Percentiles rank a stretch among this genome's conserved stretches.
Conservation (phyloP, 2,113 vertebrate genomes). For the Mohoua ochrocephala region DNA sequence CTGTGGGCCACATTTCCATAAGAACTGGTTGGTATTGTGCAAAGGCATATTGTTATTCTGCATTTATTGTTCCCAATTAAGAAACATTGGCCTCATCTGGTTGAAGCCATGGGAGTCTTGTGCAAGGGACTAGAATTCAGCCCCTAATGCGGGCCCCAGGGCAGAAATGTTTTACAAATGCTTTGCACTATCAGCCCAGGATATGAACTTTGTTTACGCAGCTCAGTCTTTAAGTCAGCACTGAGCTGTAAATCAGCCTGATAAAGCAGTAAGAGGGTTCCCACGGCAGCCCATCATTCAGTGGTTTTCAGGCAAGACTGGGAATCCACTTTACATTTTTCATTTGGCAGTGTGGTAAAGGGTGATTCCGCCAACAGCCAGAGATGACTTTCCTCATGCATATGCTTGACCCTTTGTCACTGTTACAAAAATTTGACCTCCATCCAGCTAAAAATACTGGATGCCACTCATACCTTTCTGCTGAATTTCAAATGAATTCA, state of each 20-base stretch:
- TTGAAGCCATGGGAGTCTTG: neutral
- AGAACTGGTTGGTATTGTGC: neutral
- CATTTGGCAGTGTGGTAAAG: neutral
- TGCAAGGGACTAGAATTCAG: neutral
- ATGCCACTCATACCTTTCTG: slow-evolving; percentile 31
- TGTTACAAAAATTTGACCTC: neutral
- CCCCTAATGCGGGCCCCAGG: neutral
- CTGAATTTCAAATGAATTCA: slow-evolving; percentile 4
- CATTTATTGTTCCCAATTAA: neutral
- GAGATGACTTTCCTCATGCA: neutral
- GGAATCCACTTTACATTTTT: neutral
- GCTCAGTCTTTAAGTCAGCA: neutral
- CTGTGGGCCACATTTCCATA: neutral
- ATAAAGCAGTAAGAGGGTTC: neutral
- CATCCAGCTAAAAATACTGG: slow-evolving; percentile 44
- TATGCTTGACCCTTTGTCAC: slow-evolving; percentile 16
- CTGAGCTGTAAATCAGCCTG: slow-evolving; percentile 11
- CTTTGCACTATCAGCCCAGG: neutral
- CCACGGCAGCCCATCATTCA: neutral
- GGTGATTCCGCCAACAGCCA: neutral
- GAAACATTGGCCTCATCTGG: neutral
- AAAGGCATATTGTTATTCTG: neutral
- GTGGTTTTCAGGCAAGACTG: neutral
- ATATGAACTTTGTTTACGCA: neutral
- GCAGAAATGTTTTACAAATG: neutral